Evolutionary conservation across 2,797 vertebrate genomes (phyloP).

Genomic region (Argyrosomus regius): DNA sequence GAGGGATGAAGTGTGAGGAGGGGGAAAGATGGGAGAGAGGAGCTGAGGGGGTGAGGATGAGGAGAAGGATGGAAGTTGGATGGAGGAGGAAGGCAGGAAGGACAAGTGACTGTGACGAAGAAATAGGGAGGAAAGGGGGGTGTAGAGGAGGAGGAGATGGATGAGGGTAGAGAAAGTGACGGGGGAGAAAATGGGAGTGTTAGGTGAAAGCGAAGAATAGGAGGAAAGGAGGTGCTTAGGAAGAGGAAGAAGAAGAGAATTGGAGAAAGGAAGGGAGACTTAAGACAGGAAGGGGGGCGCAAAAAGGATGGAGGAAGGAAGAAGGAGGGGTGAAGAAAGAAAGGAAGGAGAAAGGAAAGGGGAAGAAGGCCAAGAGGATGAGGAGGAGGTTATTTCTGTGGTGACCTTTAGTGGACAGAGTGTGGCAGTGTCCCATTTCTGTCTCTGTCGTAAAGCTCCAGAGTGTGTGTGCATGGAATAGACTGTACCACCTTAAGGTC

Average conservation of each 20-base stretch:
- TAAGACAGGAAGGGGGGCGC: neutral
- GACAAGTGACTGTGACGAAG: too few relatives aligned
- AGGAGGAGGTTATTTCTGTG: neutral
- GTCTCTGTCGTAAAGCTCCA: neutral
- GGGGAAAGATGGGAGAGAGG: too few relatives aligned
- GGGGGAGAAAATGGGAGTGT: neutral
- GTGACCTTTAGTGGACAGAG: constrained; percentile 12
- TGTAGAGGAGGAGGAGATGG: neutral
- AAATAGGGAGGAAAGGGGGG: neutral
- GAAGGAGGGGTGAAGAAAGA: neutral
- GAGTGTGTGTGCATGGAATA: neutral
- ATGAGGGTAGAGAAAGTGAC: neutral
- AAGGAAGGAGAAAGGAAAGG: neutral
- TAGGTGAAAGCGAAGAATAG: neutral
- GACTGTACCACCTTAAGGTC: constrained; percentile 21
- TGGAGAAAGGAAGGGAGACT: neutral
- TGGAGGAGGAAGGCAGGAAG: neutral
- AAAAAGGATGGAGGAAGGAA: neutral
- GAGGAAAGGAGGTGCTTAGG: neutral
- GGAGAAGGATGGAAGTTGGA: neutral
- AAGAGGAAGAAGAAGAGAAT: neutral
- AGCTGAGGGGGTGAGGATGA: neutral
- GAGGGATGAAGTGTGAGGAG: neutral
- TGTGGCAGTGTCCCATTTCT: constrained; percentile 2
- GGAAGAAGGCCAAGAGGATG: neutral